Evolutionary conservation across 2,888 invertebrate species (phyloP).

Genomic region (Diarsia dahlii): DNA sequence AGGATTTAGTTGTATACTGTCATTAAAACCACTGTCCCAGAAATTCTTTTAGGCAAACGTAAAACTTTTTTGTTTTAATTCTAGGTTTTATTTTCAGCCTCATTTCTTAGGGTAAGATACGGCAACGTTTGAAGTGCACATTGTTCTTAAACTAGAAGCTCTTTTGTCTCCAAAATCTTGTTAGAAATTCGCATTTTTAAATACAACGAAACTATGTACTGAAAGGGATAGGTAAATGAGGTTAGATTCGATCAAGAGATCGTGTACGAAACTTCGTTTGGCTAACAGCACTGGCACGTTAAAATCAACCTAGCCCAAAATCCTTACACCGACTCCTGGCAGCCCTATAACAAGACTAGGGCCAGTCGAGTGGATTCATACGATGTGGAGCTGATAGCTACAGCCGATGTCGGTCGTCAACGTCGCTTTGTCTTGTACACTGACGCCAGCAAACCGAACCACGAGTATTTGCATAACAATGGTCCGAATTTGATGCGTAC

Average conservation of each 20-base stretch:
- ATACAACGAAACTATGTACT: background rate
- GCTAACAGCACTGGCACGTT: constrained; percentile 31
- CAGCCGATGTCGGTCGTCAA: constrained; percentile 87
- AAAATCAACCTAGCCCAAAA: constrained; percentile 56
- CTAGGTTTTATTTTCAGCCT: constrained; percentile 37
- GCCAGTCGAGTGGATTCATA: constrained; percentile 78
- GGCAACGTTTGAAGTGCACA: constrained; percentile 33
- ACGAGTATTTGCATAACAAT: constrained; percentile 89
- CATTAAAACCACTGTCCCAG: constrained; percentile 45
- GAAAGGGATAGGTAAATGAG: constrained; percentile 6
- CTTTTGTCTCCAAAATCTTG: constrained; percentile 25
- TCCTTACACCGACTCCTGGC: constrained; percentile 59
- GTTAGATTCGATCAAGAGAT: constrained; percentile 19
- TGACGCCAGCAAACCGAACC: constrained; percentile 86
- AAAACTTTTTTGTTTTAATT: constrained; percentile 47
- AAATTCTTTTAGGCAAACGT: constrained; percentile 42
- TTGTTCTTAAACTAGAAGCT: constrained; percentile 32
- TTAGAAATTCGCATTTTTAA: constrained; percentile 4
- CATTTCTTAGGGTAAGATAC: constrained; percentile 21
- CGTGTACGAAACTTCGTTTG: constrained; percentile 36
- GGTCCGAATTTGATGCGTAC: constrained; percentile 85
- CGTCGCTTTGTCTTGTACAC: constrained; percentile 89
- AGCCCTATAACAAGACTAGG: constrained; percentile 73
- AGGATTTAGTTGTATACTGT: constrained; percentile 45
- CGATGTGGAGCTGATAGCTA: constrained; percentile 83